Conservation (phyloP, 2,797 vertebrate genomes). For the Kryptopterus vitreolus region DNA sequence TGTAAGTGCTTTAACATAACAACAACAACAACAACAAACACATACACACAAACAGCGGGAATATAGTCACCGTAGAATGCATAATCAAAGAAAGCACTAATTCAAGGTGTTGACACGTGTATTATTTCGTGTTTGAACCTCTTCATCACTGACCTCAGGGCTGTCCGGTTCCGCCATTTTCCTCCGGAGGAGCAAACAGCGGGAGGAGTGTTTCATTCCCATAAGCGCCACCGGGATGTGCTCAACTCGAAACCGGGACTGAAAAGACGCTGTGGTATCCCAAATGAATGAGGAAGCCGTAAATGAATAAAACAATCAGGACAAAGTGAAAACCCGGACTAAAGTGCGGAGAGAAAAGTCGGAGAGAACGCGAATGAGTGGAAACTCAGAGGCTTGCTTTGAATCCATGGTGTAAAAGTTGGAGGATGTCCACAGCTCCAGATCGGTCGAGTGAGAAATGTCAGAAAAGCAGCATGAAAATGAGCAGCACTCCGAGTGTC, state of each 20-base stretch:
- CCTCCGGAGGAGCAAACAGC: slow-evolving; percentile 95
- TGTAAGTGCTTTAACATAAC: not conserved
- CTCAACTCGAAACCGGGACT: slow-evolving; percentile 55
- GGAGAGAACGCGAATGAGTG: slow-evolving; percentile 51
- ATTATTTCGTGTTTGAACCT: not conserved
- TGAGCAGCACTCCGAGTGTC: not conserved
- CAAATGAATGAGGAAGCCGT: not conserved
- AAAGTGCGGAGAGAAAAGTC: slow-evolving; percentile 49
- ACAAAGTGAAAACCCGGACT: slow-evolving; percentile 31
- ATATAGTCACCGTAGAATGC: not conserved
- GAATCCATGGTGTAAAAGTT: slow-evolving; percentile 68
- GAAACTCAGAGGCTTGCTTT: slow-evolving; percentile 47
- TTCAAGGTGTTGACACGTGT: not conserved
- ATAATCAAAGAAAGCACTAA: not conserved
- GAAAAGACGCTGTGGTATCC: slow-evolving; percentile 11
- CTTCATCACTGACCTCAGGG: slow-evolving; percentile 82
- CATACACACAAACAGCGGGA: not conserved
- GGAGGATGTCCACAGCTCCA: slow-evolving; percentile 55
- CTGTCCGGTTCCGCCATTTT: slow-evolving; percentile 95
- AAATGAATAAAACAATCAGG: not conserved
- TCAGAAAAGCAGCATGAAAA: not conserved
- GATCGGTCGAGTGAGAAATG: slow-evolving; percentile 15
- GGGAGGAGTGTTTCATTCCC: slow-evolving; percentile 98
- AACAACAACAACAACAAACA: not conserved
- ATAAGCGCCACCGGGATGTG: slow-evolving; percentile 79